These are phyloP conservation scores for Heliocidaris erythrogramma DNA, from an alignment of 35 echinoderm and acorn worm species.

Conservation along the genomic window DNA sequence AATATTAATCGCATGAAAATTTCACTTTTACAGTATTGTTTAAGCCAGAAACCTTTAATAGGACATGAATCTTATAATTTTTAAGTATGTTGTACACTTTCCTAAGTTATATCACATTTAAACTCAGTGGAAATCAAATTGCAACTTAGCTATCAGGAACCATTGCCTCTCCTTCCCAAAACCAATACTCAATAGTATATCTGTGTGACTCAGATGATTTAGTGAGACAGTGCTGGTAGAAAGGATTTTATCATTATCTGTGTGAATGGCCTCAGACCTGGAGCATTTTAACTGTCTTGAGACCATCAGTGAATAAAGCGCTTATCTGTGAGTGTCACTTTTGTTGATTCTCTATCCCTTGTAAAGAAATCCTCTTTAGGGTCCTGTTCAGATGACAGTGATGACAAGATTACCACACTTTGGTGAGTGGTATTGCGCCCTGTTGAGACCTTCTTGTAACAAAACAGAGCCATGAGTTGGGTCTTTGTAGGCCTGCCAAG, in stretches of 20 bases:
- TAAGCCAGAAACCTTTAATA: too few species aligned
- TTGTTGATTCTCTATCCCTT: neutral
- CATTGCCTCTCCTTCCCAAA: too few species aligned
- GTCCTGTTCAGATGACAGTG: neutral
- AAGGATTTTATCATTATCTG: neutral
- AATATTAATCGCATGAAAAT: too few species aligned
- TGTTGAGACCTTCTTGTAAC: neutral
- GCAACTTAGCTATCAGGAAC: too few species aligned
- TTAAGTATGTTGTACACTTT: too few species aligned
- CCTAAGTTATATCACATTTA: too few species aligned
- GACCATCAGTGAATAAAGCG: neutral
- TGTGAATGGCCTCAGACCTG: neutral
- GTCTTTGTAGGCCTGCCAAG: too few species aligned
- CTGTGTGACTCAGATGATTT: neutral
- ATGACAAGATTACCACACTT: neutral
- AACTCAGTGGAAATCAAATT: too few species aligned
- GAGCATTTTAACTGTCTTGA: neutral
- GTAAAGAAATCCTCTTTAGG: neutral
- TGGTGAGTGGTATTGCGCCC: neutral
- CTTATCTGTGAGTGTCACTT: neutral
- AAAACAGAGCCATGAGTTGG: too few species aligned
- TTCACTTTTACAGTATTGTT: too few species aligned
- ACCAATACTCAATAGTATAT: neutral
- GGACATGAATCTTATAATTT: too few species aligned
- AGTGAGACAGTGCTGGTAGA: neutral